A percentile compares a stretch with the other conserved stretches of the same genome.
Conservation (phyloP, 1,140 invertebrate genomes). For the Diabrotica undecimpunctata region DNA sequence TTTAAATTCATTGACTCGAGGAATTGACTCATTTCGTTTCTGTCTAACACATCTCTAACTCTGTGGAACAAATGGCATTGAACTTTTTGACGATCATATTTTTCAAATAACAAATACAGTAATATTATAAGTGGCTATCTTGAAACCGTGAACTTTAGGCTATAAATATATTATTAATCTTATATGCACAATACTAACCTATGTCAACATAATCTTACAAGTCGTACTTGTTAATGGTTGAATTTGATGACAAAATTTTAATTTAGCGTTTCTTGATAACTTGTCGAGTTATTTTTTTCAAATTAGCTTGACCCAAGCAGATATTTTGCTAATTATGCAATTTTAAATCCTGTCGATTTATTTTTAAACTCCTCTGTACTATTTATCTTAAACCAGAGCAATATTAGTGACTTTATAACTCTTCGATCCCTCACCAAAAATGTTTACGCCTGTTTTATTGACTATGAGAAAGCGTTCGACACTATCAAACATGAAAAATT, state of each 20-base stretch:
- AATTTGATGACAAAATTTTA: conserved; percentile 3
- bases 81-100: not conserved
- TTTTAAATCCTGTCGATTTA: not conserved
- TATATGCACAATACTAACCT: not conserved
- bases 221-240: not conserved
- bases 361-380: not conserved
- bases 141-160: not conserved
- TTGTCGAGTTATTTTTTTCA: not conserved
- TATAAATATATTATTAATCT: conserved; percentile 1
- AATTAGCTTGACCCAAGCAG: not conserved
- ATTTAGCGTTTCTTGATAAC: not conserved
- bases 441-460: too few relatives aligned
- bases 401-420: too few relatives aligned
- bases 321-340: conserved; percentile 1
- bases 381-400: too few relatives aligned
- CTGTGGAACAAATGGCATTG: not conserved
- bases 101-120: not conserved
- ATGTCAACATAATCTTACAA: conserved; percentile 2
- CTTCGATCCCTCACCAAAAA: too few relatives aligned
- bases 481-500: too few relatives aligned
- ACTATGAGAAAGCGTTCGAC: too few relatives aligned
- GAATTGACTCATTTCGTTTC: too few relatives aligned
- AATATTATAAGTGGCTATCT: not conserved
- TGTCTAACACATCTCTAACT: too few relatives aligned
- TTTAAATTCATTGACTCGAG: too few relatives aligned